Evolutionary conservation across 2,888 invertebrate species (phyloP).

Genomic region (Encarsia formosa): DNA sequence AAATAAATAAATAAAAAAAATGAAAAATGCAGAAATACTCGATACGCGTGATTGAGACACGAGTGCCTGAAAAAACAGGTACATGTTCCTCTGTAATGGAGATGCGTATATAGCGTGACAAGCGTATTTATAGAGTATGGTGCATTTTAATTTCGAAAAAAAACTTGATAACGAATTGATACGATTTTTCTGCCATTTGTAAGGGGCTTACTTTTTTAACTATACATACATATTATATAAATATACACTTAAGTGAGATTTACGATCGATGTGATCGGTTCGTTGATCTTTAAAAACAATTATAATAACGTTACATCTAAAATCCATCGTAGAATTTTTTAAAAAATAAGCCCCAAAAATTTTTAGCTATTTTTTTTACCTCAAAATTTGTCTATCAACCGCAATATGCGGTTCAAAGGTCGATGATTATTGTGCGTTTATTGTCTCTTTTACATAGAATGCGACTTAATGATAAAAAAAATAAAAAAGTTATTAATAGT

Average conservation of each 20-base stretch:
- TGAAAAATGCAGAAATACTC: constrained; percentile 5
- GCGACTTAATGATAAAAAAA: constrained; percentile 16
- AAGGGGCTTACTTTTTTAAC: constrained; percentile 14
- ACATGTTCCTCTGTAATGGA: constrained; percentile 30
- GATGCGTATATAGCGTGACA: constrained; percentile 8
- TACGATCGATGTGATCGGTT: too few species aligned
- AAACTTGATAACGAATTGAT: constrained; percentile 31
- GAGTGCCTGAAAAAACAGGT: constrained; percentile 21
- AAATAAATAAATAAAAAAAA: constrained; percentile 7
- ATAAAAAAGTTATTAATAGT: constrained; percentile 29
- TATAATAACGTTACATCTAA: too few species aligned
- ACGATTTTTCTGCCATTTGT: constrained; percentile 32
- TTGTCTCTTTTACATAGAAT: too few species aligned
- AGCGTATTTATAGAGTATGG: constrained; percentile 7
- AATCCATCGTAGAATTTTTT: too few species aligned
- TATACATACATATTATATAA: constrained; percentile 6
- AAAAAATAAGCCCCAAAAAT: background rate
- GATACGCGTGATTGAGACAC: constrained; percentile 16
- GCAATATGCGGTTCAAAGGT: too few species aligned
- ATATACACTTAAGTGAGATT: too few species aligned
- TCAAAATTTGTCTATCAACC: too few species aligned
- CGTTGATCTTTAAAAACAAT: too few species aligned
- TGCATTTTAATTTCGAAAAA: constrained; percentile 24
- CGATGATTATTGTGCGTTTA: too few species aligned
- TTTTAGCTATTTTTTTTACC: background rate